Conservation (phyloP, 2,888 invertebrate species). For the Apotomis turbidana region DNA sequence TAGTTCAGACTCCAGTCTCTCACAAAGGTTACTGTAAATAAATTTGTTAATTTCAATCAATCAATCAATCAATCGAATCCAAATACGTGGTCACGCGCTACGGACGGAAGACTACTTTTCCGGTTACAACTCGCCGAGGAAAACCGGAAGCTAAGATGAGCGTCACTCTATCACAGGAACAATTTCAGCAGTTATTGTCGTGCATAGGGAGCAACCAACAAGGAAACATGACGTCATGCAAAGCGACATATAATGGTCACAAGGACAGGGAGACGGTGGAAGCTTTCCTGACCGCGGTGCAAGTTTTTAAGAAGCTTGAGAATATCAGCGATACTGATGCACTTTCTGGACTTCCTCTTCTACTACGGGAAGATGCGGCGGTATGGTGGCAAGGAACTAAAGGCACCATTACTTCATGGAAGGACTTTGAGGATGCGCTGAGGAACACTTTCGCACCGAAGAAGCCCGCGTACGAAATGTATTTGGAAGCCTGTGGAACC, state of each 20-base stretch:
- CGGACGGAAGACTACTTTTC: too few species aligned
- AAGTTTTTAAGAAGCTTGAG: slow-evolving; percentile 12
- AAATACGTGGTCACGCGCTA: too few species aligned
- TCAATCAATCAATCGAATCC: too few species aligned
- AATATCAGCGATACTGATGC: slow-evolving; percentile 19
- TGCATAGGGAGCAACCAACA: too few species aligned
- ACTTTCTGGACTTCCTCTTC: slow-evolving; percentile 5
- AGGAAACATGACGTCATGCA: slow-evolving; percentile 17
- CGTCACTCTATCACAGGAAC: too few species aligned
- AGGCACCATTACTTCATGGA: slow-evolving; percentile 8
- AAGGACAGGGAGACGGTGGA: slow-evolving; percentile 7
- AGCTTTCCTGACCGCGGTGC: slow-evolving; percentile 11
- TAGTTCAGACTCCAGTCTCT: too few species aligned
- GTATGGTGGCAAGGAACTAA: slow-evolving; percentile 16
- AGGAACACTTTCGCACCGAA: slow-evolving; percentile 21
- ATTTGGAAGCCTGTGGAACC: slow-evolving; percentile 16
- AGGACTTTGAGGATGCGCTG: background rate
- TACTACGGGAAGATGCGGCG: slow-evolving; percentile 15
- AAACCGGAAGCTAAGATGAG: too few species aligned
- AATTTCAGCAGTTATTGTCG: too few species aligned
- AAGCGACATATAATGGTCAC: slow-evolving; percentile 8
- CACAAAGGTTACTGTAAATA: too few species aligned
- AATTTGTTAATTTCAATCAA: too few species aligned
- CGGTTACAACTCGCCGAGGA: too few species aligned
- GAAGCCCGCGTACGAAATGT: slow-evolving; percentile 13